Percentiles rank a stretch among this genome's conserved stretches.
Conservation (phyloP, 2,113 vertebrate genomes). For the Ictalurus punctatus region DNA sequence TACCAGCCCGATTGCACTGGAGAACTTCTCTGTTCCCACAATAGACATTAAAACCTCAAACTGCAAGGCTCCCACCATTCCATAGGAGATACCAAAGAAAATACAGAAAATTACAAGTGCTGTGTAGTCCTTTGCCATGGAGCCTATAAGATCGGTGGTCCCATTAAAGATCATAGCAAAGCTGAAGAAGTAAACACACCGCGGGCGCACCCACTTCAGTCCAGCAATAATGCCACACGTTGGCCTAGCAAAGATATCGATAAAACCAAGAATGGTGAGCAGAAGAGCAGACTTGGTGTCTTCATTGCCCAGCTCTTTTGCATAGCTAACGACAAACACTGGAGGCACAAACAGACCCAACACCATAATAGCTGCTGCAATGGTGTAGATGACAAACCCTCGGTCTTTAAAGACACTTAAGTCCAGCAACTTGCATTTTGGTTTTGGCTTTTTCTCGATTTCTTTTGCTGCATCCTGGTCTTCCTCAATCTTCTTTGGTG, state of each 20-base stretch:
- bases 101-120: constrained; percentile 87
- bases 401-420: constrained; percentile 87
- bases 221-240: constrained; percentile 84
- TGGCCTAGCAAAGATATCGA: constrained; percentile 92
- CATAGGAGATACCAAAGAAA: constrained; percentile 96
- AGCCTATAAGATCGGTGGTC: constrained; percentile 85
- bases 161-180: constrained; percentile 95
- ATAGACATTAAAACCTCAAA: constrained; percentile 98
- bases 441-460: constrained; percentile 61
- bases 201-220: constrained; percentile 84
- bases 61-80: constrained; percentile 97
- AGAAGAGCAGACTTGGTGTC: constrained; percentile 89
- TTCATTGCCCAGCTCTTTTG: constrained; percentile 84
- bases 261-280: constrained; percentile 87
- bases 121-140: constrained; percentile 75
- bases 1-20: constrained; percentile 93
- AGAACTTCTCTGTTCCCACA: constrained; percentile 89
- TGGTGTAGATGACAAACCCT: constrained; percentile 86
- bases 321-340: constrained; percentile 91
- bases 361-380: constrained; percentile 92
- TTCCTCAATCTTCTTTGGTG: constrained; percentile 60
- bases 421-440: constrained; percentile 82
- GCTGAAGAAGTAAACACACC: constrained; percentile 89
- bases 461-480: constrained; percentile 44
- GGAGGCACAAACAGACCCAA: constrained; percentile 94